Evolutionary conservation across 2,797 vertebrate species (phyloP).

Genomic region (Phoxinus dragarum): DNA sequence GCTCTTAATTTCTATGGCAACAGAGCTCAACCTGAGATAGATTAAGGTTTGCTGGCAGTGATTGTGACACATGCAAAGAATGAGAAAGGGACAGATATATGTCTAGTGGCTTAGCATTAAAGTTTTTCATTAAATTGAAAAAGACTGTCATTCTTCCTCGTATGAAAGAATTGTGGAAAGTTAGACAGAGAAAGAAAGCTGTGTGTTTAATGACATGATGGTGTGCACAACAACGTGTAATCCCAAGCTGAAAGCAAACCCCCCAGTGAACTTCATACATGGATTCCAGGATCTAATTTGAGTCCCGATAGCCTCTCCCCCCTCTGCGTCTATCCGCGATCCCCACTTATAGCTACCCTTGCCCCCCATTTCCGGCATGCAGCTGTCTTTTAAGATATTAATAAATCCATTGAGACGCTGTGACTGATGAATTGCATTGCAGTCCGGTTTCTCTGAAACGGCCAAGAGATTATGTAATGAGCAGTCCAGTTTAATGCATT

Average conservation of each 20-base stretch:
- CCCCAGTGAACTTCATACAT: slow-evolving; percentile 80
- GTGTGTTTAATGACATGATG: slow-evolving; percentile 39
- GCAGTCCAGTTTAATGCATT: background rate
- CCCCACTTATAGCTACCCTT: slow-evolving; percentile 53
- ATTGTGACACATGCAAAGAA: slow-evolving; percentile 25
- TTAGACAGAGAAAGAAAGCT: slow-evolving; percentile 1
- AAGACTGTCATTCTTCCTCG: background rate
- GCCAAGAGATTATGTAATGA: slow-evolving; percentile 17
- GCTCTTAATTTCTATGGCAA: slow-evolving; percentile 55
- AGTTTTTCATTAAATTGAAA: background rate
- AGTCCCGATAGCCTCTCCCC: slow-evolving; percentile 71
- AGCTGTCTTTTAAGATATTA: slow-evolving; percentile 74
- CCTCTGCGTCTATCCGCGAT: slow-evolving; percentile 42
- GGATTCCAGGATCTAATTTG: slow-evolving; percentile 82
- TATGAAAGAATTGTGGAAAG: slow-evolving; percentile 20
- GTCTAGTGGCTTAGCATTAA: slow-evolving; percentile 14
- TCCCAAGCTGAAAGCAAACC: slow-evolving; percentile 74
- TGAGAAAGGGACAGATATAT: background rate
- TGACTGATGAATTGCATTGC: slow-evolving; percentile 55
- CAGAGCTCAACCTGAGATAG: slow-evolving; percentile 48
- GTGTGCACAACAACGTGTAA: slow-evolving; percentile 58
- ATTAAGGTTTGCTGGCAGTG: slow-evolving; percentile 18
- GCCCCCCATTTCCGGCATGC: slow-evolving; percentile 61
- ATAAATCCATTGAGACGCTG: slow-evolving; percentile 69
- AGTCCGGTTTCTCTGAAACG: slow-evolving; percentile 4